Evolutionary conservation across 2,888 invertebrate genomes (phyloP).

Genomic region (Smittia sp.): DNA sequence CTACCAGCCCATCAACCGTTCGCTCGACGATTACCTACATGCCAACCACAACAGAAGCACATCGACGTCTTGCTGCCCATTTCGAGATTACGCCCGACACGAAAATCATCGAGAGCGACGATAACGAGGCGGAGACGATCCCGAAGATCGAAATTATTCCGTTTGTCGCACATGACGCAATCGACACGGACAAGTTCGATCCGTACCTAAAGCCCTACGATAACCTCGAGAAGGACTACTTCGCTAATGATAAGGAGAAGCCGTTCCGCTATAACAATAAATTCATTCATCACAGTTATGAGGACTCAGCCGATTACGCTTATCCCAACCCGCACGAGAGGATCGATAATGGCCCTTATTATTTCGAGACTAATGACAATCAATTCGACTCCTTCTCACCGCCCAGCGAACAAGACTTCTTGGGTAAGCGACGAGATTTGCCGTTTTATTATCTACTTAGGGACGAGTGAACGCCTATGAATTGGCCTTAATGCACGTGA

Average conservation of each 20-base stretch:
- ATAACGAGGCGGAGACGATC: slow-evolving; percentile 47
- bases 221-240: slow-evolving; percentile 46
- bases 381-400: slow-evolving; percentile 35
- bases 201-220: slow-evolving; percentile 47
- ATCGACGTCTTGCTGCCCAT: background rate
- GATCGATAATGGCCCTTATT: slow-evolving; percentile 35
- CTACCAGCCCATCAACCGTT: slow-evolving; percentile 1
- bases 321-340: slow-evolving; percentile 32
- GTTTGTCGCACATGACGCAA: slow-evolving; percentile 81
- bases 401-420: slow-evolving; percentile 30
- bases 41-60: background rate
- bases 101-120: slow-evolving; percentile 11
- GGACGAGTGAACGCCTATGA: background rate
- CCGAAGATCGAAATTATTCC: slow-evolving; percentile 85
- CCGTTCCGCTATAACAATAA: slow-evolving; percentile 35
- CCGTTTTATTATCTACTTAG: background rate
- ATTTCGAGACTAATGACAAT: slow-evolving; percentile 30
- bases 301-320: slow-evolving; percentile 30
- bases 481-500: background rate
- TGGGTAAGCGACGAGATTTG: slow-evolving; percentile 4
- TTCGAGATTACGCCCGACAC: slow-evolving; percentile 5
- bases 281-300: slow-evolving; percentile 36
- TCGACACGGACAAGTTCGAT: slow-evolving; percentile 54
- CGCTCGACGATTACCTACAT: no score
- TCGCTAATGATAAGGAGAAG: slow-evolving; percentile 24